These are phyloP conservation scores for Proterorhinus semilunaris DNA, from an alignment of 2,113 vertebrate genomes.

Conservation along the genomic window DNA sequence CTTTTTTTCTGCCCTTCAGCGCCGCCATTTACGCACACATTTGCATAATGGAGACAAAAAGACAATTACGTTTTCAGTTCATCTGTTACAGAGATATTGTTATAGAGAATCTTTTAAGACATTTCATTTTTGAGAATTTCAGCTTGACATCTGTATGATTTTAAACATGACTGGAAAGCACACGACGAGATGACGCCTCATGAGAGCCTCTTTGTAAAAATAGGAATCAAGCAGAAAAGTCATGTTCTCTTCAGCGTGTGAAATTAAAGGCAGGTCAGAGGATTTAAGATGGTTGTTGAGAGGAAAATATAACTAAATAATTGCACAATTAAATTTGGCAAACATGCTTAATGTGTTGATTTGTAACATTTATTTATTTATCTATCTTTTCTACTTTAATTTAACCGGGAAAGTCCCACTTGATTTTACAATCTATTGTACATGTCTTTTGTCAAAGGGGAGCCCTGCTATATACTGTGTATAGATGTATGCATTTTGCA, in stretches of 20 bases:
- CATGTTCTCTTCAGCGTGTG: neutral
- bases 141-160: constrained; percentile 18
- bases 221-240: constrained; percentile 20
- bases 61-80: neutral
- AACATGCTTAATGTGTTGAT: no score
- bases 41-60: constrained; percentile 9
- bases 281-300: neutral
- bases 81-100: constrained; percentile 10
- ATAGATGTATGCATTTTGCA: no score
- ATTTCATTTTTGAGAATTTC: constrained; percentile 2
- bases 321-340: no score
- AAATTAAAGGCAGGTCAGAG: constrained; percentile 24
- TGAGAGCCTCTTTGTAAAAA: constrained; percentile 10
- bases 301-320: no score
- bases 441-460: no score
- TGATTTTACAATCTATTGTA: no score
- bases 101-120: neutral
- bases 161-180: neutral
- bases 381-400: no score
- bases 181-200: neutral
- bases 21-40: constrained; percentile 17
- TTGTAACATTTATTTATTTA: no score
- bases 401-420: no score
- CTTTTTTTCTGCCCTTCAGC: neutral
- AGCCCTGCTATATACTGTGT: no score